Conservation (phyloP, 2,888 invertebrate species). For the Antitype chi region DNA sequence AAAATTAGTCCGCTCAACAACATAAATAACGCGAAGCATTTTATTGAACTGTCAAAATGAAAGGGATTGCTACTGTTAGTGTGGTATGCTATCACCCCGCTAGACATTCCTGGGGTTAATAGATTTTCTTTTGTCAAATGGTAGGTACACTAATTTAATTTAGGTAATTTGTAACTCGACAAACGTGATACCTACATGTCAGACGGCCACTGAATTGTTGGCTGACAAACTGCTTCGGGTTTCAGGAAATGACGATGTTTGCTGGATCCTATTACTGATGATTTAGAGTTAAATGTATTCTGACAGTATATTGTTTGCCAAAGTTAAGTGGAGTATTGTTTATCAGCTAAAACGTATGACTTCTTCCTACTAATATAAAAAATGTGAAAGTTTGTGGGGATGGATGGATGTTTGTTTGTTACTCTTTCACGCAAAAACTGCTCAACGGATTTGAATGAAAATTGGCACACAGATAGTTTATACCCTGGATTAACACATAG, state of each 20-base stretch:
- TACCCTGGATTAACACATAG: no score
- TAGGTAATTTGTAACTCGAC: not conserved
- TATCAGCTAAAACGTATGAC: not conserved
- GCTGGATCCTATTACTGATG: conserved; percentile 21
- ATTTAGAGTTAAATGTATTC: not conserved
- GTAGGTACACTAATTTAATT: not conserved
- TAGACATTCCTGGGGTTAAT: not conserved
- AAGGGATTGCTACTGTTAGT: not conserved
- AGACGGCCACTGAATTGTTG: not conserved
- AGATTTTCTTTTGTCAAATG: no score
- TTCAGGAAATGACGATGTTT: not conserved
- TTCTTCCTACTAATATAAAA: no score
- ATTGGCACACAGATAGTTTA: no score
- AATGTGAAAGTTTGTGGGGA: no score
- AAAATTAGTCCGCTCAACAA: no score
- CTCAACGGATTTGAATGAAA: no score
- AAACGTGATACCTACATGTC: not conserved
- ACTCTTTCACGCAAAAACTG: no score
- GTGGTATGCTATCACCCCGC: not conserved
- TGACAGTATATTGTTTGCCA: not conserved
- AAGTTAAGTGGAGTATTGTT: not conserved
- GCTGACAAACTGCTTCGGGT: conserved; percentile 18
- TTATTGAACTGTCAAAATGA: not conserved
- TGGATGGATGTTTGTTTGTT: no score
- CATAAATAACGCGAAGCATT: not conserved